phyloP scores from a whole-genome alignment of 2,113 vertebrate genomes.

The Sialia sialis region DNA sequence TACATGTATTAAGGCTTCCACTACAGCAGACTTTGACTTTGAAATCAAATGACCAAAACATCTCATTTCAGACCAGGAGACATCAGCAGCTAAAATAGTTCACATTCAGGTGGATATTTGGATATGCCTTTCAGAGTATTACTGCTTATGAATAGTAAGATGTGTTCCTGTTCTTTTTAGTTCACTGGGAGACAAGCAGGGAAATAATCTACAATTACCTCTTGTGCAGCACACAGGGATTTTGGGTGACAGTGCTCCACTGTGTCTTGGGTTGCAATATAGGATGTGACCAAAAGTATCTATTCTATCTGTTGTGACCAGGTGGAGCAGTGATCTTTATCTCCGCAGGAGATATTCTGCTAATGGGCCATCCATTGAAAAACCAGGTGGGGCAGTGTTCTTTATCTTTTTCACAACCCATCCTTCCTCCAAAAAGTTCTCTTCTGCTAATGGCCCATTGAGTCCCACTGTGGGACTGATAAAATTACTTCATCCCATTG shows the following conservation, averaged over 20 bases:
- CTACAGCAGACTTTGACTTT: not conserved
- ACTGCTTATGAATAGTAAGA: conserved; percentile 17
- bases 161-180: not conserved
- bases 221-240: not conserved
- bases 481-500: too few species aligned
- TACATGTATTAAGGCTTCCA: not conserved
- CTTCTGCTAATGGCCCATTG: too few species aligned
- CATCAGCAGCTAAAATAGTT: not conserved
- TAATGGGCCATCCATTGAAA: too few species aligned
- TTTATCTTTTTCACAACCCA: too few species aligned
- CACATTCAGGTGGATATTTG: not conserved
- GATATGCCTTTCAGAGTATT: not conserved
- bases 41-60: conserved; percentile 3
- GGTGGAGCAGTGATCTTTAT: too few species aligned
- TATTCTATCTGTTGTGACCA: too few species aligned
- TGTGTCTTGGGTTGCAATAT: too few species aligned
- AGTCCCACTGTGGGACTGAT: too few species aligned
- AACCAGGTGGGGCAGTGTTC: too few species aligned
- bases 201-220: not conserved
- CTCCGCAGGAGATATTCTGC: too few species aligned
- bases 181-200: not conserved
- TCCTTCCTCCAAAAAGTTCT: too few species aligned
- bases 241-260: not conserved
- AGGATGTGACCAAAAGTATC: too few species aligned
- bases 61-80: conserved; percentile 25